Conservation (phyloP, 2,888 invertebrate species). For the Panzeria rudis region DNA sequence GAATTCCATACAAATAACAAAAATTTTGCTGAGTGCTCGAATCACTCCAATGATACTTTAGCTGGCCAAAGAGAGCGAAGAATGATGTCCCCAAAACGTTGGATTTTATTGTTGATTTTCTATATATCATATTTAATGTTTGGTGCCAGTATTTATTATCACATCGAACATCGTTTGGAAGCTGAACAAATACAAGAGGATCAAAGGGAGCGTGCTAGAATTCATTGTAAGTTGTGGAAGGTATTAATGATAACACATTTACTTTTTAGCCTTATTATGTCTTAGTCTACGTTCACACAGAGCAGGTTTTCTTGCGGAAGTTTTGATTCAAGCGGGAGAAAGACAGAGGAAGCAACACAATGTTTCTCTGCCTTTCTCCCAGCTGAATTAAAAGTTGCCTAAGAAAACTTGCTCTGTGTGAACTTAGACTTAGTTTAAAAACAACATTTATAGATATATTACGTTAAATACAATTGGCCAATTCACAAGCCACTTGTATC, state of each 20-base stretch:
- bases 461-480: too few relatives aligned
- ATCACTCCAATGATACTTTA: slow-evolving; percentile 43
- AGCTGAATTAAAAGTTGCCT: too few relatives aligned
- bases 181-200: slow-evolving; percentile 86
- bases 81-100: slow-evolving; percentile 91
- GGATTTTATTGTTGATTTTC: slow-evolving; percentile 89
- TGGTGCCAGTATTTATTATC: slow-evolving; percentile 94
- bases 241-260: too few relatives aligned
- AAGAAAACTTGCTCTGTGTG: too few relatives aligned
- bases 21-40: slow-evolving; percentile 6
- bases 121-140: slow-evolving; percentile 91
- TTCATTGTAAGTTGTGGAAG: slow-evolving; percentile 86
- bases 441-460: too few relatives aligned
- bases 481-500: too few relatives aligned
- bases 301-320: too few relatives aligned
- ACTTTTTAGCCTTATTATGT: not conserved
- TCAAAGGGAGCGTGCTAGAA: slow-evolving; percentile 87
- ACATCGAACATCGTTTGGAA: slow-evolving; percentile 91
- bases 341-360: too few relatives aligned
- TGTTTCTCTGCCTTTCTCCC: too few relatives aligned
- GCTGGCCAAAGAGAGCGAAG: slow-evolving; percentile 11
- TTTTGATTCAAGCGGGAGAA: too few relatives aligned
- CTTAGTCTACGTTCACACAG: too few relatives aligned
- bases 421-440: too few relatives aligned
- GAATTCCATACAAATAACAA: slow-evolving; percentile 6